These are phyloP conservation scores for Pollenia labialis DNA, from an alignment of 2,888 invertebrate genomes.

Conservation along the genomic window DNA sequence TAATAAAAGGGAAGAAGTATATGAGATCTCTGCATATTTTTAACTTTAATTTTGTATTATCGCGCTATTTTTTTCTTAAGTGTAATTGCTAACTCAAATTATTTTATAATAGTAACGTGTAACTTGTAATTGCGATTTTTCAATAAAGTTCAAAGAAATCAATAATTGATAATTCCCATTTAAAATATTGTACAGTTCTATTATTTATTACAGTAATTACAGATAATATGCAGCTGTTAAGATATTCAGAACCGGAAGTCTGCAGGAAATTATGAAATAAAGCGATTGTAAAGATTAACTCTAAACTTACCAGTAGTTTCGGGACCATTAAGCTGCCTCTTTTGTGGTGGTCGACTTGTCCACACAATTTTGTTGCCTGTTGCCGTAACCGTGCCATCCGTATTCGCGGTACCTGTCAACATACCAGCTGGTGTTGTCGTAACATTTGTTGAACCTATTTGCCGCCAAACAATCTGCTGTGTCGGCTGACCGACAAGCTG, in stretches of 20 bases:
- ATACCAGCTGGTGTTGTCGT: slow-evolving; percentile 76
- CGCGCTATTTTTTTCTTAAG: too few relatives aligned
- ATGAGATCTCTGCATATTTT: too few relatives aligned
- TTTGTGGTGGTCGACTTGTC: slow-evolving; percentile 80
- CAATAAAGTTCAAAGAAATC: too few relatives aligned
- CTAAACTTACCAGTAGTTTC: slow-evolving; percentile 79
- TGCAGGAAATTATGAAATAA: not conserved
- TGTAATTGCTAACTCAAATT: too few relatives aligned
- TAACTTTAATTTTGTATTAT: too few relatives aligned
- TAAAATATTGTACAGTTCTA: too few relatives aligned
- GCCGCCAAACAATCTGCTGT: slow-evolving; percentile 82
- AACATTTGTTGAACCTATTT: slow-evolving; percentile 78
- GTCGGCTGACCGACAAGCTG: slow-evolving; percentile 77
- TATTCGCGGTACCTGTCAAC: slow-evolving; percentile 75
- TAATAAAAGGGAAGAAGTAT: too few relatives aligned
- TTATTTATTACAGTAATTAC: too few relatives aligned
- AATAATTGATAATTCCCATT: too few relatives aligned
- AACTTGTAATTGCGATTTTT: too few relatives aligned
- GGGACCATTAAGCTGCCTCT: slow-evolving; percentile 83
- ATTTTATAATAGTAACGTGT: too few relatives aligned
- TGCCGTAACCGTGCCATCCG: slow-evolving; percentile 72
- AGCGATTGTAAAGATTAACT: not conserved
- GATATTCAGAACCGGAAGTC: not conserved
- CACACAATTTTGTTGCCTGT: slow-evolving; percentile 81
- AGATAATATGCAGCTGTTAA: too few relatives aligned